These are phyloP conservation scores for Brachionus plicatilis DNA, from an alignment of 1,140 invertebrate genomes.

Conservation along the genomic window DNA sequence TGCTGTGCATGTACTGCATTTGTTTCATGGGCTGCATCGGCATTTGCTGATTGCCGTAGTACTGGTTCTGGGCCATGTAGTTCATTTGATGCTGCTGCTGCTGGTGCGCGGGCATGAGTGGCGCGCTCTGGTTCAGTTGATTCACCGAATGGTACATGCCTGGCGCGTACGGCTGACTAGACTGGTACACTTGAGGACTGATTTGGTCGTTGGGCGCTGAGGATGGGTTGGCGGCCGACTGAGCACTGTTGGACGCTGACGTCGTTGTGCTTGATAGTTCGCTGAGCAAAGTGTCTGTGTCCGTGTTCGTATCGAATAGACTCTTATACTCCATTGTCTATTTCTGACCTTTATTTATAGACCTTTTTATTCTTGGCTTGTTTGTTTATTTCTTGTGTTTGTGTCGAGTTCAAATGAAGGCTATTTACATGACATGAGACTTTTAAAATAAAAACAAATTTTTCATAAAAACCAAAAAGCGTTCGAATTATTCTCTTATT, in stretches of 20 bases:
- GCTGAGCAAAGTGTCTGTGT: constrained; percentile 34
- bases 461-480: constrained; percentile 1
- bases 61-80: background rate
- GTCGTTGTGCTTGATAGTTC: background rate
- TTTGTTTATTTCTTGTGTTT: background rate
- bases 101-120: background rate
- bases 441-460: background rate
- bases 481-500: constrained; percentile 2
- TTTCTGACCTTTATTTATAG: background rate
- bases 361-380: background rate
- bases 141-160: background rate
- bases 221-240: background rate
- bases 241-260: background rate
- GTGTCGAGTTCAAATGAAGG: background rate
- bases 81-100: background rate
- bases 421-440: constrained; percentile 34
- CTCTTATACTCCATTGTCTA: constrained; percentile 29
- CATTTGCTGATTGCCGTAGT: background rate
- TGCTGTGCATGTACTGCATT: background rate
- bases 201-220: background rate
- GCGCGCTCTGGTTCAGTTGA: background rate
- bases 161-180: background rate
- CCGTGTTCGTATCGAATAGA: constrained; percentile 36
- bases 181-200: background rate
- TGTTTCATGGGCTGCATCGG: background rate